These are phyloP conservation scores for Plodia interpunctella DNA, from an alignment of 1,140 invertebrate species.

Conservation along the genomic window DNA sequence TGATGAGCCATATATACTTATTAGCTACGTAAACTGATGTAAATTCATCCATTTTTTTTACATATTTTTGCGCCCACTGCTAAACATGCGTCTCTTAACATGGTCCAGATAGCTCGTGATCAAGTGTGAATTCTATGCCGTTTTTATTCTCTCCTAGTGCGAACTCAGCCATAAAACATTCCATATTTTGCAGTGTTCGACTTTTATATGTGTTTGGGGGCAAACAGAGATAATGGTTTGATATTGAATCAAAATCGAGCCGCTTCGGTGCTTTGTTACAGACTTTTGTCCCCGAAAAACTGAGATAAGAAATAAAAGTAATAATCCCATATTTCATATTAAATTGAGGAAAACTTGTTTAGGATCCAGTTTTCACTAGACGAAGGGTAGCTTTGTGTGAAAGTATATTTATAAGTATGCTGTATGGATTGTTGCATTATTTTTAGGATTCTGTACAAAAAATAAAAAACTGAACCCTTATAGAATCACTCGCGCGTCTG, in stretches of 20 bases:
- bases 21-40: too few relatives aligned
- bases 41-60: too few relatives aligned
- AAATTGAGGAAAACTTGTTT: background rate
- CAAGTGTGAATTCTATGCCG: background rate
- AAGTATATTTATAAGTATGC: background rate
- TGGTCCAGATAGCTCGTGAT: too few relatives aligned
- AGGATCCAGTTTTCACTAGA: background rate
- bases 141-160: background rate
- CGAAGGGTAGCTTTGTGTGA: background rate
- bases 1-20: too few relatives aligned
- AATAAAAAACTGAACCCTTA: too few relatives aligned
- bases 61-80: too few relatives aligned
- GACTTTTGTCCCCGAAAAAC: background rate
- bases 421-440: too few relatives aligned
- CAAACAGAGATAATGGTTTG: slow-evolving; percentile 2
- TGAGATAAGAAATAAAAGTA: slow-evolving; percentile 2
- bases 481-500: too few relatives aligned
- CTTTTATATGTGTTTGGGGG: background rate
- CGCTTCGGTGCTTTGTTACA: background rate
- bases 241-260: slow-evolving; percentile 1
- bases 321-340: background rate
- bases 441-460: too few relatives aligned
- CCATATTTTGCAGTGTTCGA: background rate
- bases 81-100: too few relatives aligned
- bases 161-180: background rate